phyloP scores from a whole-genome alignment of 2,113 vertebrate species.

The Pithys albifrons region DNA sequence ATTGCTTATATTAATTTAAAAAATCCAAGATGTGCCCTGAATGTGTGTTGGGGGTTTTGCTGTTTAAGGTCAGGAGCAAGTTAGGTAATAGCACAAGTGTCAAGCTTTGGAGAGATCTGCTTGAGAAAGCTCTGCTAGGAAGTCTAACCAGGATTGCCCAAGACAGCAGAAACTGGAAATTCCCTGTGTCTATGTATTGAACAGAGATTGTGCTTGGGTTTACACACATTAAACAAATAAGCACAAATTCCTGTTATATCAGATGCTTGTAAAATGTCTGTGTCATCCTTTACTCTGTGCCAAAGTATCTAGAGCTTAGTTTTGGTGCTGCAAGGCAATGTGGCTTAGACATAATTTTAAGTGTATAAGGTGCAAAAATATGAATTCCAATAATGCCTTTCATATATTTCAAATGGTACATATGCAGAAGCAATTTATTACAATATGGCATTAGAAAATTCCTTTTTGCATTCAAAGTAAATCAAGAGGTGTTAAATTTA shows the following conservation, averaged over 20 bases:
- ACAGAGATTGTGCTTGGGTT: neutral
- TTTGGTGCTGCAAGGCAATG: neutral
- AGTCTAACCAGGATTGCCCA: neutral
- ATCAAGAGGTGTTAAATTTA: neutral
- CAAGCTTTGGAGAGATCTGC: neutral
- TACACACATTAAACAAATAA: neutral
- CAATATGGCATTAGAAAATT: neutral
- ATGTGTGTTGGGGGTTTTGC: fast-evolving
- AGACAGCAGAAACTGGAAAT: neutral
- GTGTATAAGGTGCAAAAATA: neutral
- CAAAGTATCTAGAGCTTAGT: neutral
- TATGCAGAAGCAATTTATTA: neutral
- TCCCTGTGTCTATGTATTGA: neutral
- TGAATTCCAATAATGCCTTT: neutral
- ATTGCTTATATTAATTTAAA: neutral
- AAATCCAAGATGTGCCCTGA: neutral
- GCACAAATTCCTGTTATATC: neutral
- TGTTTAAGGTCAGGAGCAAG: neutral
- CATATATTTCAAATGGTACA: neutral
- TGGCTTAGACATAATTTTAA: neutral
- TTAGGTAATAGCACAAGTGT: neutral
- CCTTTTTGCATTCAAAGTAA: neutral
- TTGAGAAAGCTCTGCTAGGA: neutral
- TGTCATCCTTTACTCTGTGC: neutral
- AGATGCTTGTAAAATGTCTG: neutral